Percentiles rank a stretch among this genome's conserved stretches.
Conservation (phyloP, 2,888 invertebrate species). For the Dynastes grantii region DNA sequence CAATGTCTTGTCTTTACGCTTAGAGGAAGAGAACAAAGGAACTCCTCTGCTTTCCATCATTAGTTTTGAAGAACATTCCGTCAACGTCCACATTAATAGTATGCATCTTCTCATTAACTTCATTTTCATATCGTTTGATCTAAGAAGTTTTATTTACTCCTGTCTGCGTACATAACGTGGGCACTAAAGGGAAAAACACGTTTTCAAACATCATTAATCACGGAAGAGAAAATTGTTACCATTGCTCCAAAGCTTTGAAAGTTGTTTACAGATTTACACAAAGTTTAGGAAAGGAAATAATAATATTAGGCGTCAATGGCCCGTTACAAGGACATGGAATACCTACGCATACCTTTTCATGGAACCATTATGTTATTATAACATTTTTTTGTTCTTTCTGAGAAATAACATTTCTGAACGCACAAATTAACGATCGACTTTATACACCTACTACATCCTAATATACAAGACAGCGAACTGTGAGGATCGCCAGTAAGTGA, state of each 20-base stretch:
- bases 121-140: slow-evolving; percentile 18
- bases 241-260: background rate
- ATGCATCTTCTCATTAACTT: slow-evolving; percentile 16
- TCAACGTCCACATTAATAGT: background rate
- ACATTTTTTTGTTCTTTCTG: background rate
- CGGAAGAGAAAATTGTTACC: background rate
- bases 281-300: no score
- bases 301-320: no score
- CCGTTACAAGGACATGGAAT: background rate
- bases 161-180: background rate
- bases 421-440: no score
- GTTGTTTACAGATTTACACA: no score
- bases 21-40: slow-evolving; percentile 14
- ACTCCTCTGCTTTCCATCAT: slow-evolving; percentile 6
- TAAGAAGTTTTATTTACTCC: background rate
- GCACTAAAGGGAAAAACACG: background rate
- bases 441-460: no score
- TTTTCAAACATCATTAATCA: slow-evolving; percentile 8
- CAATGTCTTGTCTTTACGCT: slow-evolving; percentile 13
- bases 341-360: background rate
- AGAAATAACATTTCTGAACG: no score
- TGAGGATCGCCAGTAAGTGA: no score
- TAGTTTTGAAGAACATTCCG: slow-evolving; percentile 12
- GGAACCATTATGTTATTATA: background rate
- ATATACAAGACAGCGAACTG: no score